Evolutionary conservation across 2,113 vertebrate genomes (phyloP).

Genomic region (Crotophaga sulcirostris): DNA sequence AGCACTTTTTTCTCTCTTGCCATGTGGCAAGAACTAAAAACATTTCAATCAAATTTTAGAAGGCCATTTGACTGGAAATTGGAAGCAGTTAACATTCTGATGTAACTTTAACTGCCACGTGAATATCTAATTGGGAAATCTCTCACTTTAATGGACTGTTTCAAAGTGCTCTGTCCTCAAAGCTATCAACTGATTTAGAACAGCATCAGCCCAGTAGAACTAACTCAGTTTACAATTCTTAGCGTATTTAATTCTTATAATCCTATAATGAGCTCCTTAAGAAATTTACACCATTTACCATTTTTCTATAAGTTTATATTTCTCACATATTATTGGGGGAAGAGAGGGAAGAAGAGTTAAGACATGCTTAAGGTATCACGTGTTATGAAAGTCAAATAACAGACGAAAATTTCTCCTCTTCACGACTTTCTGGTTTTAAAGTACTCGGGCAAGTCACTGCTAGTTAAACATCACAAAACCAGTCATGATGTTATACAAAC

Average conservation of each 20-base stretch:
- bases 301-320: not conserved
- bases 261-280: not conserved
- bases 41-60: conserved; percentile 23
- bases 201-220: not conserved
- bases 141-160: conserved; percentile 39
- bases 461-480: not conserved
- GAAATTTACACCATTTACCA: not conserved
- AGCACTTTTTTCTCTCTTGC: not conserved
- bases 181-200: not conserved
- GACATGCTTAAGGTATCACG: not conserved
- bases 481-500: not conserved
- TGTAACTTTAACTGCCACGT: conserved; percentile 26
- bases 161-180: not conserved
- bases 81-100: conserved; percentile 15
- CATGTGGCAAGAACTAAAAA: not conserved
- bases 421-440: not conserved
- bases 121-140: conserved; percentile 29
- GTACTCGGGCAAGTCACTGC: not conserved
- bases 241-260: not conserved
- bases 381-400: not conserved
- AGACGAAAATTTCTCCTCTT: not conserved
- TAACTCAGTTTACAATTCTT: not conserved
- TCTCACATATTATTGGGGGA: not conserved
- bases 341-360: not conserved
- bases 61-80: conserved; percentile 5